Percentiles rank a stretch among this genome's conserved stretches.
phyloP scores from a whole-genome alignment of 2,113 vertebrate genomes.

The Zingel zingel region DNA sequence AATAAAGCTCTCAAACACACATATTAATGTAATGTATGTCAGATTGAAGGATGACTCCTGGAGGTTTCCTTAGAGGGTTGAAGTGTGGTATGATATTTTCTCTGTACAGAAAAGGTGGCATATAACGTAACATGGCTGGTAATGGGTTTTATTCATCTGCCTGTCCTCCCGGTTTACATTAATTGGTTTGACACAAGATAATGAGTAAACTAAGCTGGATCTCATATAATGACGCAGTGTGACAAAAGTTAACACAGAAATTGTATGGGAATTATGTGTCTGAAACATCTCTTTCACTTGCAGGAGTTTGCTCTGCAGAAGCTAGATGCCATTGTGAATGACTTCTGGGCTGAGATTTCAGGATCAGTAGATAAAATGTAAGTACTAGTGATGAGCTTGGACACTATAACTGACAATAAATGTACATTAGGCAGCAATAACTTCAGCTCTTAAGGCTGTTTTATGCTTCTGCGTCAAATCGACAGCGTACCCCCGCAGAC shows the following conservation, averaged over 20 bases:
- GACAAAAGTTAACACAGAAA: not conserved
- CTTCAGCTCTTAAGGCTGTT: not conserved
- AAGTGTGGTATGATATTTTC: not conserved
- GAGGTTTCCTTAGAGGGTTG: not conserved
- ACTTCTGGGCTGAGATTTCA: constrained; percentile 99
- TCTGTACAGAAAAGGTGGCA: not conserved
- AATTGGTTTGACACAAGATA: not conserved
- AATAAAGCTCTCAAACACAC: not conserved
- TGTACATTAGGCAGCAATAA: not conserved
- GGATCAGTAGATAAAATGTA: constrained; percentile 99
- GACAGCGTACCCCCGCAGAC: no score
- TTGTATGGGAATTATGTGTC: not conserved
- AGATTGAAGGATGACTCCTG: not conserved
- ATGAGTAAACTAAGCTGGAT: not conserved
- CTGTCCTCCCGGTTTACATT: not conserved
- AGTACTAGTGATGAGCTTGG: constrained; percentile 68
- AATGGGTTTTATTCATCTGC: not conserved
- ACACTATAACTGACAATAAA: not conserved
- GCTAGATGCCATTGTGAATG: constrained; percentile 96
- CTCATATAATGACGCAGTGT: not conserved
- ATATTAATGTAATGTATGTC: not conserved
- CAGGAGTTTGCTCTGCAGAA: constrained; percentile 99
- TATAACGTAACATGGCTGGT: no score
- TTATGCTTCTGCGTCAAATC: no score
- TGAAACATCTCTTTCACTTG: constrained; percentile 24